Evolutionary conservation across 2,797 vertebrate genomes (phyloP).

Genomic region (Halcyon smyrnensis): DNA sequence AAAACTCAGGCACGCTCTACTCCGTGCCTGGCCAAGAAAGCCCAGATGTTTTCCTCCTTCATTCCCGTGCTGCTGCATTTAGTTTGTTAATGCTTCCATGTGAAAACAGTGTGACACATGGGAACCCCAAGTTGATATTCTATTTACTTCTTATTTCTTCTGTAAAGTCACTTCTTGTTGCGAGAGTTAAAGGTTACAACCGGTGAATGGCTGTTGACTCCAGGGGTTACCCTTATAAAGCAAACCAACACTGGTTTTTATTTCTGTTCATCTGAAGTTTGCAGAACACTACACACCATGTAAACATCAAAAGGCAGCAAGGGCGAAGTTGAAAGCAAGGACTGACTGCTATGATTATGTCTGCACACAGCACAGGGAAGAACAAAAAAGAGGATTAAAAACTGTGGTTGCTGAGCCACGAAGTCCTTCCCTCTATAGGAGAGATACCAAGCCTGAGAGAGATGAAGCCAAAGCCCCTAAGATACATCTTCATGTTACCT

Average conservation of each 20-base stretch:
- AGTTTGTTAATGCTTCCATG: conserved; percentile 14
- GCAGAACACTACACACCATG: not conserved
- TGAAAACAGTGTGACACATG: conserved; percentile 24
- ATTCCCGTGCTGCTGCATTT: not conserved
- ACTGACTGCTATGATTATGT: not conserved
- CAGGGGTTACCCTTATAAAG: not conserved
- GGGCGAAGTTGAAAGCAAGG: not conserved
- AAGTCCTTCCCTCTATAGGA: not conserved
- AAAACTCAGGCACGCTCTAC: conserved; percentile 4
- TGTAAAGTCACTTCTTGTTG: conserved; percentile 1
- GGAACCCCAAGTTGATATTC: not conserved
- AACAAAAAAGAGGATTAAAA: not conserved
- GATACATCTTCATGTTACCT: not conserved
- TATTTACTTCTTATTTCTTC: conserved; percentile 56
- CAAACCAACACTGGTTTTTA: conserved; percentile 29
- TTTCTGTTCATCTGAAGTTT: conserved; percentile 38
- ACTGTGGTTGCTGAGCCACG: not conserved
- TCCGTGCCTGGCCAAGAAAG: conserved; percentile 21
- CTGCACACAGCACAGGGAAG: conserved; percentile 1
- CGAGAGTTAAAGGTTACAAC: not conserved
- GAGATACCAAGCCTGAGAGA: not conserved
- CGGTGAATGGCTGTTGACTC: conserved; percentile 8
- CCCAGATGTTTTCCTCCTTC: conserved; percentile 56
- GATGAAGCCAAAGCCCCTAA: not conserved
- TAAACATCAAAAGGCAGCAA: conserved; percentile 26